Evolutionary conservation across 2,888 invertebrate species (phyloP).

Genomic region (Brenthis daphne): DNA sequence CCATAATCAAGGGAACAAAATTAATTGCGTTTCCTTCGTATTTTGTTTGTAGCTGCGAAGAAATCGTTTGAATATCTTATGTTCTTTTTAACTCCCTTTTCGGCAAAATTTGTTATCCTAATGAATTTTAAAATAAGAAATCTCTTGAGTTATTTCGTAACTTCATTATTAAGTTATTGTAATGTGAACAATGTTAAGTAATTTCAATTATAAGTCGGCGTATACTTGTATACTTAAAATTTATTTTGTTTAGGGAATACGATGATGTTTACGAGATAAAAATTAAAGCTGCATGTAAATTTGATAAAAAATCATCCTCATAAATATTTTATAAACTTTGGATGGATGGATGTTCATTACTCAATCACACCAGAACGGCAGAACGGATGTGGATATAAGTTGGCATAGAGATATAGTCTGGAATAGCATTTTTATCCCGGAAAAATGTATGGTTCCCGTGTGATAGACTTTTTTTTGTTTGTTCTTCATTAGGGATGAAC

Average conservation of each 20-base stretch:
- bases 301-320: too few species aligned
- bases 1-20: slow-evolving; percentile 63
- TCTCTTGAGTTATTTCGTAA: not conserved
- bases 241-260: not conserved
- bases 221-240: too few species aligned
- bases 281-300: not conserved
- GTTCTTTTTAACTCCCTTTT: slow-evolving; percentile 33
- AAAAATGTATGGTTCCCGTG: too few species aligned
- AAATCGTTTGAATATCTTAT: slow-evolving; percentile 34
- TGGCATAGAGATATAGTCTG: too few species aligned
- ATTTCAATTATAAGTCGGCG: not conserved
- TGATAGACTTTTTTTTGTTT: too few species aligned
- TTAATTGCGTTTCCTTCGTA: slow-evolving; percentile 59
- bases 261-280: not conserved
- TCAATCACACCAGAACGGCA: too few species aligned
- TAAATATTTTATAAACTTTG: too few species aligned
- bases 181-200: not conserved
- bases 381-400: too few species aligned
- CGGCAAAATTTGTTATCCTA: slow-evolving; percentile 22
- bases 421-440: too few species aligned
- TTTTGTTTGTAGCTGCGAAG: slow-evolving; percentile 38
- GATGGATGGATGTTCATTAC: too few species aligned
- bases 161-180: not conserved
- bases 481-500: too few species aligned
- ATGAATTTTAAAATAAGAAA: slow-evolving; percentile 13